These are phyloP conservation scores for Falco punctatus DNA, from an alignment of 2,113 vertebrate genomes.

Conservation along the genomic window DNA sequence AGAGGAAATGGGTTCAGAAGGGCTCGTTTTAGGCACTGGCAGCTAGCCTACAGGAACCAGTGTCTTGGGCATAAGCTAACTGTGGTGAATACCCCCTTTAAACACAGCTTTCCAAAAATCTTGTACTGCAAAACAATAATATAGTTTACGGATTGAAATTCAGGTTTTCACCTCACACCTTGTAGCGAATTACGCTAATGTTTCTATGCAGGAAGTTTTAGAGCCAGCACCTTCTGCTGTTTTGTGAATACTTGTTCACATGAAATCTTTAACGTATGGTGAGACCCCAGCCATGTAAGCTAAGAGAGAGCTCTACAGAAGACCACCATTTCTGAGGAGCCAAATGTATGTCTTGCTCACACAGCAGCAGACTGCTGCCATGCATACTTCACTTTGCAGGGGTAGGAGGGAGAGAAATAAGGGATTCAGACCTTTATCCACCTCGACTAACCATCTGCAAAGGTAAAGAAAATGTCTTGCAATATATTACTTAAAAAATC, in stretches of 20 bases:
- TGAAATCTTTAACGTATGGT: not conserved
- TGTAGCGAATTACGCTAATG: not conserved
- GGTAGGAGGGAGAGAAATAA: not conserved
- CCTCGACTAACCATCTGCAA: not conserved
- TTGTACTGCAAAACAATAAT: not conserved
- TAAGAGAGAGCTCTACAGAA: not conserved
- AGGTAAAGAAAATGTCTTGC: not conserved
- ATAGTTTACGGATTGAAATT: not conserved
- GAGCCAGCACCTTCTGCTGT: not conserved
- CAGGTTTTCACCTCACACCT: not conserved
- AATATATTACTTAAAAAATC: not conserved
- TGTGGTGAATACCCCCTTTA: not conserved
- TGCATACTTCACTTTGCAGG: not conserved
- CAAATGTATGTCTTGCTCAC: not conserved
- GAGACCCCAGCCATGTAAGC: not conserved
- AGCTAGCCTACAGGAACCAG: not conserved
- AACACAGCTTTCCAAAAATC: not conserved
- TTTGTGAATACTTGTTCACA: not conserved
- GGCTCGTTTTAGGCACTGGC: conserved; percentile 5
- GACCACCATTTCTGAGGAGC: not conserved
- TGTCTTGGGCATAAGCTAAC: not conserved
- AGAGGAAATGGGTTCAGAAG: conserved; percentile 26
- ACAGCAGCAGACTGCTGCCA: not conserved
- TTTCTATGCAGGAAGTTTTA: not conserved
- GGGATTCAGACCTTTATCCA: not conserved